phyloP scores from a whole-genome alignment of 2,797 vertebrate genomes.

The Acanthornis magna region DNA sequence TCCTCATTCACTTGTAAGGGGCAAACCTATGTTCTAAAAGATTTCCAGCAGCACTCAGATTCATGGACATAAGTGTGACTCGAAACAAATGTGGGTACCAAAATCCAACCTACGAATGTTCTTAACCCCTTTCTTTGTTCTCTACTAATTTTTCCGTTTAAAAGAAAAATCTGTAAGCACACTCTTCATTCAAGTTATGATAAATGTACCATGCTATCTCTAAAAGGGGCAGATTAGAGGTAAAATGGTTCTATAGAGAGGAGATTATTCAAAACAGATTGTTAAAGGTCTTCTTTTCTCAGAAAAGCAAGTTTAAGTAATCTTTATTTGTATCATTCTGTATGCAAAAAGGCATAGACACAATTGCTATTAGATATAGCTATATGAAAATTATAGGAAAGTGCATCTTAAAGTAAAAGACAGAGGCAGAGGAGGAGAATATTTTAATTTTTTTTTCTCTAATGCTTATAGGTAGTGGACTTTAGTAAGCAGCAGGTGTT shows the following conservation, averaged over 20 bases:
- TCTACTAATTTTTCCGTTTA: background rate
- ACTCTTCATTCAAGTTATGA: background rate
- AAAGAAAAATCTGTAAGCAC: background rate
- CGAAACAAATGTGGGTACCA: background rate
- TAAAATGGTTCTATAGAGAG: background rate
- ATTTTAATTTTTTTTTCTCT: background rate
- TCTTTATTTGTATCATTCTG: background rate
- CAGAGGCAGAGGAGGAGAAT: background rate
- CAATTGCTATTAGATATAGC: background rate
- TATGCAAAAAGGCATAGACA: background rate
- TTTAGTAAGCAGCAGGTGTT: conserved; percentile 31
- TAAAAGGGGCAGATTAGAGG: background rate
- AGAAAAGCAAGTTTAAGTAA: background rate
- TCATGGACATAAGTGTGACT: background rate
- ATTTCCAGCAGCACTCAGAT: background rate
- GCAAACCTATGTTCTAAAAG: background rate
- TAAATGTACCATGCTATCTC: background rate
- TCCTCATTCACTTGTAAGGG: background rate
- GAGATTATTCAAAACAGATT: background rate
- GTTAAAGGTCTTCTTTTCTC: background rate
- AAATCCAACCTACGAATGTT: background rate
- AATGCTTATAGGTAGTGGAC: background rate
- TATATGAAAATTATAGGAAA: background rate
- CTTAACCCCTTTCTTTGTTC: background rate
- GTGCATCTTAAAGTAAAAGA: background rate